Base-by-base conservation (phyloP, 2,113 vertebrate genomes). In the Heterochromis multidens region DNA sequence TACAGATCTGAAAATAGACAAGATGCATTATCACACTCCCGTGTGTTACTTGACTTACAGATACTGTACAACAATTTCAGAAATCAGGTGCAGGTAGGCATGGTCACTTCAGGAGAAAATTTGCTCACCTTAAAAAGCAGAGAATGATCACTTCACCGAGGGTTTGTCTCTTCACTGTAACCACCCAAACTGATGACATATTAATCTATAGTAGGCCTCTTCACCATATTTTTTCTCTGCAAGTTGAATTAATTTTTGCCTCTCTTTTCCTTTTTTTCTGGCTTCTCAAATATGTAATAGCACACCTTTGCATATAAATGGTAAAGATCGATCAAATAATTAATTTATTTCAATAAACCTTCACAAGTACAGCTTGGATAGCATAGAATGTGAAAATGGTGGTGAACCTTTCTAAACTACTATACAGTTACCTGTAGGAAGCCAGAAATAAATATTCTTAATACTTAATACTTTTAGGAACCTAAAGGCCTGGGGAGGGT, bases 71-170 rank as follows among this genome's bases (percentile, higher is more conserved):
- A 82, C 37, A 9, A 29, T 88, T 89, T 65, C 7, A 12, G 40
- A 72, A 84, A 82, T 87, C 70, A 79, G 76, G 65, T 56, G 52
- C 60, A 77, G 70, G 58, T 35, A 79, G 31, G 12, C 35, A 21
- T 16, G 6, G 33, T 37, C 77, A 60, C 70, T 83, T 79, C 80
- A 91, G 67, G 67, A 83, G 82, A 87, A 83, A 86, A 90, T 93
- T 93, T 91, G 82, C 87, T 91, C 67, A 58, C 81, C 80, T 90
- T 79, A 91, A 85, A 91, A 89, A 89, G 35, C 87, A 61, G 58
- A 83, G 85, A 89, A 91, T 88, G 85, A 90, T 91, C 89, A 67
- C 79, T 89, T 93, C 94, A 94, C 95, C 79, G 88, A 92, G 91
- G 94, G 88, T 92, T 93, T 91, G 91, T 94, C 91, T 93, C 72